Evolutionary conservation across 2,113 vertebrate species (phyloP).

Genomic region (Zosterops japonicus): DNA sequence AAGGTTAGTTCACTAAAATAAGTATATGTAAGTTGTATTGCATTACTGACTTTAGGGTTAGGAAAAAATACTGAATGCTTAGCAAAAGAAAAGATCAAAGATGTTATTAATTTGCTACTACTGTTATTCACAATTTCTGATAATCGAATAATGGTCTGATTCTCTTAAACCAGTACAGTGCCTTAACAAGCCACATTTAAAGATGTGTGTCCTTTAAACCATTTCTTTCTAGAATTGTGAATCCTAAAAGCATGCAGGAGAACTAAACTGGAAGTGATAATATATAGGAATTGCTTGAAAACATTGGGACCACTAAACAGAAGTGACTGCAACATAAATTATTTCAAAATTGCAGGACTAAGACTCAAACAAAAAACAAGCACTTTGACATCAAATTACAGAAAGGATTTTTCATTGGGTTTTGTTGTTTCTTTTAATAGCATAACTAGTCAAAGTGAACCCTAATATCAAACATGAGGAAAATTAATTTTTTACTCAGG

Average conservation of each 20-base stretch:
- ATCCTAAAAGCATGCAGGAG: background rate
- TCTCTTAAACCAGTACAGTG: background rate
- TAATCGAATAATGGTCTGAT: background rate
- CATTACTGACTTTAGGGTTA: background rate
- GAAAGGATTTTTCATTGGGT: background rate
- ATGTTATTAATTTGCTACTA: background rate
- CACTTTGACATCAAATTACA: background rate
- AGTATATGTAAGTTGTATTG: background rate
- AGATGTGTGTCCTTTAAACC: background rate
- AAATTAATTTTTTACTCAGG: conserved; percentile 6
- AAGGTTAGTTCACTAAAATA: background rate
- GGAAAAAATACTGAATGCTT: background rate
- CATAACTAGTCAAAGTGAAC: conserved; percentile 6
- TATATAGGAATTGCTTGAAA: background rate
- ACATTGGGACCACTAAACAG: background rate
- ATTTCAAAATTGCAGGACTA: background rate
- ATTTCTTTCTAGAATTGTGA: background rate
- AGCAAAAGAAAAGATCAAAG: background rate
- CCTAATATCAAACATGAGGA: background rate
- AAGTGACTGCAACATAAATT: background rate
- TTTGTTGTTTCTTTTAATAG: conserved; percentile 6
- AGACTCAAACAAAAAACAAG: background rate
- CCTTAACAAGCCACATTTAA: background rate
- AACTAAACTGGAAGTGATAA: background rate
- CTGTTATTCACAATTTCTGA: background rate